phyloP scores from a whole-genome alignment of 2,113 vertebrate genomes.

The Phrynocephalus versicolor region DNA sequence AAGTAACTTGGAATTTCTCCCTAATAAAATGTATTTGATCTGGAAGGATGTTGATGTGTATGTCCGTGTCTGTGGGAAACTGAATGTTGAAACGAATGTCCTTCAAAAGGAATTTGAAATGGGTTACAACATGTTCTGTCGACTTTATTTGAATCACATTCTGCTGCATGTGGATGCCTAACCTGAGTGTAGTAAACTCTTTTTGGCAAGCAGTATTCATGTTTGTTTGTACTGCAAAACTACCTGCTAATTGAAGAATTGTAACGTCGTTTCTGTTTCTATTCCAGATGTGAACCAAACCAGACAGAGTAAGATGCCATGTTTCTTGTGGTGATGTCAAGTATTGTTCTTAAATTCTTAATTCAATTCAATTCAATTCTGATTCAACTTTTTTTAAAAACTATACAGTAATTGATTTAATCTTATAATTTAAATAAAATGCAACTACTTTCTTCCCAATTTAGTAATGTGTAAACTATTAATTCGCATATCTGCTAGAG shows the following conservation, averaged over 20 bases:
- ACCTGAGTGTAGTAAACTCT: not conserved
- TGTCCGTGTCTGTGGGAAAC: not conserved
- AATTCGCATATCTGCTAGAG: not conserved
- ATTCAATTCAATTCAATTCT: not conserved
- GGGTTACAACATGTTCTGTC: not conserved
- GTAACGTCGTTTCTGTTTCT: conserved; percentile 52
- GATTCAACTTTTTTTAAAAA: too few species aligned
- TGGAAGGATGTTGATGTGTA: not conserved
- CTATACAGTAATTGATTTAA: too few species aligned
- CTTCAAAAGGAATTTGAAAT: not conserved
- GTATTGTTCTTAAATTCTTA: not conserved
- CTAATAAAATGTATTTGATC: not conserved
- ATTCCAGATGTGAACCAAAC: conserved; percentile 63
- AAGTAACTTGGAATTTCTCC: not conserved
- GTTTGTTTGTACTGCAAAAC: not conserved
- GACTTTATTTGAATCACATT: not conserved
- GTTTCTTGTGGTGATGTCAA: conserved; percentile 50
- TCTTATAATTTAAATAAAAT: not conserved
- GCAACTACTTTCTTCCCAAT: not conserved
- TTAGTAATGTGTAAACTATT: not conserved
- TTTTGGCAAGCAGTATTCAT: not conserved
- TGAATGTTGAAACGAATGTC: not conserved
- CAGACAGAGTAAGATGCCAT: conserved; percentile 64
- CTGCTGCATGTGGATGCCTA: not conserved
- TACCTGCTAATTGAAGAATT: not conserved